Evolutionary conservation across 1,140 invertebrate genomes (phyloP), one percentile per base, ranked within the genome.

Genomic region (Zaprionus lachaisei): DNA sequence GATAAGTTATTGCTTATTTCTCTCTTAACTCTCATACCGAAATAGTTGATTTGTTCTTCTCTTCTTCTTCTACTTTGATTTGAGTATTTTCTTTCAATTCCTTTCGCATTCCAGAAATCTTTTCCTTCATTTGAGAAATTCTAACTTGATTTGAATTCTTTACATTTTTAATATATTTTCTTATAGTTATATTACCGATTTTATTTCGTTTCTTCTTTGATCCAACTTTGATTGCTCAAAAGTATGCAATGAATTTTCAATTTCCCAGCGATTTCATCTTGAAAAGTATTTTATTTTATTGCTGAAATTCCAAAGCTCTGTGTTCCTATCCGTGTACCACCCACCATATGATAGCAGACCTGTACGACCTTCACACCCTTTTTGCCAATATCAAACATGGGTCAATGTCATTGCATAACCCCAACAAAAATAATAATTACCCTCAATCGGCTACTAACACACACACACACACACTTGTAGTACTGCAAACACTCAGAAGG

Each of bases 331-430:
- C n/a, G n/a, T 5, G 26, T 38, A 24, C 17, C 22, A 56, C 41
- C 47, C 44, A 56, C 24, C 41, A n/a, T 17, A 68, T 15, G 24
- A 17, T 17, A 67, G 4, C 20, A 75, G 7, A 63, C 44, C 55
- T 49, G 24, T 15, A 65, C 55, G 78, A 65, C 69, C 74, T 73
- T 80, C 64, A 80, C 66, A 66, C 76, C 62, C 38, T 58, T 41
- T 41, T 9, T 24, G 41, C 47, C 14, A 37, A 66, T 58, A 44
- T 24, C 15, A 41, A 51, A 54, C 57, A 58, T 75, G 66, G 71
- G 72, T 72, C 72, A 81, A 76, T 76, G 77, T 51, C 79, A 79
- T 51, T 17, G 55, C 41, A 49, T 79, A 75, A 70, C 65, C 72
- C 77, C 54, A 73, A 49, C 44, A 60, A 71, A 65, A 37, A 72